Evolutionary conservation across 2,888 invertebrate genomes (phyloP), one percentile per base, ranked within the genome.

Genomic region (Geotrupes spiniger): DNA sequence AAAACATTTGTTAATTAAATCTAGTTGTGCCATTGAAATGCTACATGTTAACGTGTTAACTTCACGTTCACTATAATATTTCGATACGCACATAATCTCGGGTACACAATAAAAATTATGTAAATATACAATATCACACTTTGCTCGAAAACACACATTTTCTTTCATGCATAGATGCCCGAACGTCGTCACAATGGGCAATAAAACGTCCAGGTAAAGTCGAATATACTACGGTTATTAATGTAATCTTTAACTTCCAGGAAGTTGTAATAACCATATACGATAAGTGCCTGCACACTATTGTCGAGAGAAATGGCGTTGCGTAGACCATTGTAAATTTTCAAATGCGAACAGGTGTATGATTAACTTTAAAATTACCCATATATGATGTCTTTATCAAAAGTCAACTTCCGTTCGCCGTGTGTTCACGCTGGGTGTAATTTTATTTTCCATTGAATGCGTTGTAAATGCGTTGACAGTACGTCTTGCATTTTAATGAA

Each of bases 341-440:
- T 52, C 49, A 51, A 52, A 51, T 42, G 49, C 21, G 33, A 38
- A 51, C 57, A 58, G 57, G 57, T 58, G 55, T 49, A 46, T 51
- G 54, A 50, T 52, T 52, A 54, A 37, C 36, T 27, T 42, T 26
- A 47, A 21, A 50, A 50, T 53, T 42, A 45, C 36, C 38, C 44
- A 31, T 29, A 21, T 21, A 28, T 51, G 43, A 43, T 42, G 42
- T 43, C 46, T 51, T 46, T 43, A 47, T 42, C 40, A 42, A 27
- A 37, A 21, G 31, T 11, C 17, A 6, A 27, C 46, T 46, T 46
- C 46, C 42, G 46, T 36, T 46, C 42, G 39, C 36, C 4, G 15
- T 38, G 41, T 26, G 31, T n/a, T 26, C 38, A 48, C 29, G 31
- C 8, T 4, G 36, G 36, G 37, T 42, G 26, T 5, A 41, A 42